Base-by-base conservation (phyloP, 1,140 invertebrate genomes). In the Agrilus planipennis region DNA sequence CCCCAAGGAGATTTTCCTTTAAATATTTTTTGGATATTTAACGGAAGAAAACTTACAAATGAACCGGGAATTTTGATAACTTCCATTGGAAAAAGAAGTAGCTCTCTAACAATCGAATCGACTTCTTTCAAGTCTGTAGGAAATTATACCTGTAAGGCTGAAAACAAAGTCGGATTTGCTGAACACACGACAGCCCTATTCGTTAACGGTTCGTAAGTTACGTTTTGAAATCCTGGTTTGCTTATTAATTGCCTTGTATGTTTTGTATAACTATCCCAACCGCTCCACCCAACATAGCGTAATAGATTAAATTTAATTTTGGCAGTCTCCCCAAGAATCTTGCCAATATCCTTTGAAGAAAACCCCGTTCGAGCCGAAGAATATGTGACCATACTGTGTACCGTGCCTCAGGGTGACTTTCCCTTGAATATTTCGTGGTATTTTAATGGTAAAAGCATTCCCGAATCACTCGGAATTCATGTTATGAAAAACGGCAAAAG, bases 91-190 rank as follows among this genome's bases (percentile, higher is more conserved):
- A 54, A 55, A 46, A 39, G 58, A 39, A 55, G 51, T 10, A 56
- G 55, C 4, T 42, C 53, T 32, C 42, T 85, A 41, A 77, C 73
- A 22, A 84, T 78, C 50, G 71, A 77, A 49, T 66, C 65, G 19
- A 69, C 76, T 21, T 25, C 57, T 46, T 56, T 51, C 16, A 35
- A 41, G 12, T 70, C 84, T 61, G 74, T 73, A 46, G 84, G 83
- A 35, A 80, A 82, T 56, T 85, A 85, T 52, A 81, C 79, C 9
- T 86, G 84, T 54, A 69, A 71, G 16, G 87, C 84, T 16, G 76
- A 70, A 47, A 91, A 90, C 62, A 63, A 62, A 27, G 84, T 82
- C 25, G 84, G 84, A 30, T 64, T 68, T 20, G 74, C 74, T 21
- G 75, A 73, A 45, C 79, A 81, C 50, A 76, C 77, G 20, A 72